Evolutionary conservation across 2,113 vertebrate genomes (phyloP).

Genomic region (Ondatra zibethicus): DNA sequence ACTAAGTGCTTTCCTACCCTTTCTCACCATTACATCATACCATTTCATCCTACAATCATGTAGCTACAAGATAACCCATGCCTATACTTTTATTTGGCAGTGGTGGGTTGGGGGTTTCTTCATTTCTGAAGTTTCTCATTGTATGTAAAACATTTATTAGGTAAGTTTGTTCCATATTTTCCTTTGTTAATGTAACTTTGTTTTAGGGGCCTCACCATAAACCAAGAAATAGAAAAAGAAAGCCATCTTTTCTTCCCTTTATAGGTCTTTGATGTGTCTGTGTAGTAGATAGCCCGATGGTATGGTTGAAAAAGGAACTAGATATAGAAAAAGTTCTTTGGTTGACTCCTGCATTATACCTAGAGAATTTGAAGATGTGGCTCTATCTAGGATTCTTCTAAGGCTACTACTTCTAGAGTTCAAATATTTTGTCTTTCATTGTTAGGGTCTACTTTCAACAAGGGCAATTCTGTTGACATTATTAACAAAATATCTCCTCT

Average conservation of each 20-base stretch:
- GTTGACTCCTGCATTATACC: background rate
- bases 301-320: rapidly evolving
- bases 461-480: background rate
- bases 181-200: background rate
- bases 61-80: background rate
- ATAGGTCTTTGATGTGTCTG: background rate
- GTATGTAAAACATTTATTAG: background rate
- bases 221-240: background rate
- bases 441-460: background rate
- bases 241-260: background rate
- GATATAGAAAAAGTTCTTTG: background rate
- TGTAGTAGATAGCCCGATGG: no score
- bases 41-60: background rate
- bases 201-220: background rate
- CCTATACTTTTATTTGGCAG: background rate
- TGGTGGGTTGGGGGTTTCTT: background rate
- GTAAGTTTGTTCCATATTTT: background rate
- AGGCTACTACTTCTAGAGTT: background rate
- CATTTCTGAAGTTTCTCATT: background rate
- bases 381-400: background rate
- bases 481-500: background rate
- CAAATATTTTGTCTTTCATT: background rate
- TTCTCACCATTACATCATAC: background rate
- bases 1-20: no score
- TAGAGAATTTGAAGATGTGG: background rate